phyloP scores from a whole-genome alignment of 2,113 vertebrate species.

The Hipposideros armiger region DNA sequence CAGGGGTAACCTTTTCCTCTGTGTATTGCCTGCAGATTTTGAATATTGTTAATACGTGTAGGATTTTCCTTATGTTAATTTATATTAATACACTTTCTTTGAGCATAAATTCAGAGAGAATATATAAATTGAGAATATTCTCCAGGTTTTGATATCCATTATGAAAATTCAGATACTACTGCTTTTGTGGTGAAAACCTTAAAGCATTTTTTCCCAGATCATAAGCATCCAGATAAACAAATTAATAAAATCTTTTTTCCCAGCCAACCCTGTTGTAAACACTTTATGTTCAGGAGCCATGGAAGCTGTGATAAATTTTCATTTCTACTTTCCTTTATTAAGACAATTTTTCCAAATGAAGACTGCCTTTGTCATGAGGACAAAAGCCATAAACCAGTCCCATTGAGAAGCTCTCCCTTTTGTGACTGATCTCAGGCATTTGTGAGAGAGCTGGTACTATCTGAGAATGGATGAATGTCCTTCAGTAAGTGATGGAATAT shows the following conservation, averaged over 20 bases:
- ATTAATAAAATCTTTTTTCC: constrained; percentile 22
- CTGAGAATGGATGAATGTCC: not conserved
- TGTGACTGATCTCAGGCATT: not conserved
- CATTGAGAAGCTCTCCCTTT: not conserved
- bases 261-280: not conserved
- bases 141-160: not conserved
- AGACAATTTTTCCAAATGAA: not conserved
- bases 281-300: not conserved
- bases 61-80: not conserved
- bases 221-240: not conserved
- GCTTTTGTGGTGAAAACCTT: constrained; percentile 33
- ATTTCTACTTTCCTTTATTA: not conserved
- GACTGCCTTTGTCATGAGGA: not conserved
- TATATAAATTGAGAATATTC: constrained; percentile 24
- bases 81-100: constrained; percentile 26
- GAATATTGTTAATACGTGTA: not conserved
- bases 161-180: constrained; percentile 25
- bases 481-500: not conserved
- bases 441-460: not conserved
- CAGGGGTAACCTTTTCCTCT: not conserved
- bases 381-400: not conserved
- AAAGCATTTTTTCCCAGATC: not conserved
- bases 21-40: not conserved
- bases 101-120: constrained; percentile 22
- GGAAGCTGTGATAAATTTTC: not conserved